phyloP scores from a whole-genome alignment of 2,113 vertebrate species.

The Ciconia boyciana region DNA sequence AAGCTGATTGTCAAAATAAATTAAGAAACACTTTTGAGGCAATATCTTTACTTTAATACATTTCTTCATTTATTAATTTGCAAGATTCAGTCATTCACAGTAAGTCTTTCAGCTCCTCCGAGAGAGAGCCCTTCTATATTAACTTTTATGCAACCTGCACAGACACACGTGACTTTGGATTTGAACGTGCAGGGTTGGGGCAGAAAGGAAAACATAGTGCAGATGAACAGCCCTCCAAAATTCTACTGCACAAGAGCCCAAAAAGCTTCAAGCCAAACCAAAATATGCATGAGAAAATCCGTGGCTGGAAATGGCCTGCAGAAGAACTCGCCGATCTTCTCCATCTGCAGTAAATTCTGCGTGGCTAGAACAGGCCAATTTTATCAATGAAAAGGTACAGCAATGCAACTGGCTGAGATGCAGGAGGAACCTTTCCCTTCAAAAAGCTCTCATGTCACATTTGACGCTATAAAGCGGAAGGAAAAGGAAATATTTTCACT shows the following conservation, averaged over 20 bases:
- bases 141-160: neutral
- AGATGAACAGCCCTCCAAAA: neutral
- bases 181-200: rapidly evolving
- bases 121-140: neutral
- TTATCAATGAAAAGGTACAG: neutral
- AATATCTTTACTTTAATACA: slow-evolving; percentile 7
- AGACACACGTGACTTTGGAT: neutral
- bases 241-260: neutral
- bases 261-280: neutral
- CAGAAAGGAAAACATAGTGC: rapidly evolving
- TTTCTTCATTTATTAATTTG: slow-evolving; percentile 9
- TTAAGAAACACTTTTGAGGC: slow-evolving; percentile 38
- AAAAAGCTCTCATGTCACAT: neutral
- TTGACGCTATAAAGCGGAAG: neutral
- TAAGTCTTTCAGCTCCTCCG: rapidly evolving
- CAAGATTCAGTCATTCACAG: neutral
- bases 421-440: neutral
- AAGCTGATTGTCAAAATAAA: slow-evolving; percentile 44
- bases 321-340: neutral
- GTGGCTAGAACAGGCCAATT: neutral
- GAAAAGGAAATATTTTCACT: neutral
- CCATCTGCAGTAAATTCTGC: neutral
- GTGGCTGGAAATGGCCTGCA: neutral
- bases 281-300: rapidly evolving
- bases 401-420: rapidly evolving